Conservation (phyloP, 2,113 vertebrate species). For the Plotosus lineatus region DNA sequence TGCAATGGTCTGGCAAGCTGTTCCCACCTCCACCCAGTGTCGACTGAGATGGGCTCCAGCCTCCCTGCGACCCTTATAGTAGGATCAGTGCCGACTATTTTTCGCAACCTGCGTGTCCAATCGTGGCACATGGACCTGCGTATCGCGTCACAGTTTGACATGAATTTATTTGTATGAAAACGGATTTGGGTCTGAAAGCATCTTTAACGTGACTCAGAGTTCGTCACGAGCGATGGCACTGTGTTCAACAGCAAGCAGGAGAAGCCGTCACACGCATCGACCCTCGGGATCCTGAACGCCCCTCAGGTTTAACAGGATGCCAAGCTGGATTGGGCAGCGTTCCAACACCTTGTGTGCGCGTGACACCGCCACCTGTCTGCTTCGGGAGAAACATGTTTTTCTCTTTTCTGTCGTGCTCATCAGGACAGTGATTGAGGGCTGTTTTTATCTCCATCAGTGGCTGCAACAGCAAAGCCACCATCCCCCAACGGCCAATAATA, state of each 20-base stretch:
- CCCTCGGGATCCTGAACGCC: neutral
- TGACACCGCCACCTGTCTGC: slow-evolving; percentile 26
- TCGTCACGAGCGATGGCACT: neutral
- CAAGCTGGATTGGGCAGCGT: slow-evolving; percentile 20
- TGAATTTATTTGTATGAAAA: neutral
- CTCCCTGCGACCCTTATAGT: too few relatives aligned
- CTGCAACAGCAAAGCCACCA: neutral
- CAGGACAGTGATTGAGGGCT: neutral
- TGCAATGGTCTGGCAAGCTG: too few relatives aligned
- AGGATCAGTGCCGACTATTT: neutral
- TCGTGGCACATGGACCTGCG: too few relatives aligned
- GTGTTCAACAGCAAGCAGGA: neutral
- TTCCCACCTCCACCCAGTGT: too few relatives aligned
- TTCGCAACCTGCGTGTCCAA: neutral
- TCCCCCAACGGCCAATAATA: neutral
- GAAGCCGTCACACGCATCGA: neutral
- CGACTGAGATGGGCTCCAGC: too few relatives aligned
- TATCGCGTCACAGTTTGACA: neutral
- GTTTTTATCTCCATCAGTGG: slow-evolving; percentile 4
- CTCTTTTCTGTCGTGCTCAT: neutral
- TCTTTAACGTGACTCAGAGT: neutral
- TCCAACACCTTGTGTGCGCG: neutral
- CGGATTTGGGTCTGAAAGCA: neutral
- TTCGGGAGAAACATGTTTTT: neutral
- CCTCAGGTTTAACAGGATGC: slow-evolving; percentile 1